Evolutionary conservation across 2,797 vertebrate species (phyloP), one percentile per base, ranked within the genome.

Genomic region (Distichodus sexfasciatus): DNA sequence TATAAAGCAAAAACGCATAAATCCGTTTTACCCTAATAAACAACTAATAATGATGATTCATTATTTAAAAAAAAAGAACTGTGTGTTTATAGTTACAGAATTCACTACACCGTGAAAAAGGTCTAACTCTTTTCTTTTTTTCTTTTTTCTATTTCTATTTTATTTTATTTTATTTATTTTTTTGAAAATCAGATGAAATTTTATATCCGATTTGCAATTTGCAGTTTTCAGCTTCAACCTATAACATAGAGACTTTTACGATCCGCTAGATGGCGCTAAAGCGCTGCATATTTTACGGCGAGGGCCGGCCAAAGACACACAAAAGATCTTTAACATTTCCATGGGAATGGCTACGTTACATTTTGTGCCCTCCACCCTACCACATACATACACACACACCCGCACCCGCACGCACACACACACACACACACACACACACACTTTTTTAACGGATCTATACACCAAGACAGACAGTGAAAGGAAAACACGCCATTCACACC

Each of bases 241-340:
- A 23, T n/a, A 31, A 14, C 14, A 14, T 44, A 21, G 10, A 15
- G 12, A n/a, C 28, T 10, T 53, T 10, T n/a, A 14, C n/a, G 6
- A 14, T 62, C 93, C 95, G 93, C 94, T 87, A 97, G 96, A 90
- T 95, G 95, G 94, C 96, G 93, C 93, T 94, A 91, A 87, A 94
- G 91, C 88, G 94, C 94, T 85, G 88, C 86, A 82, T 79, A 94
- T 93, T 79, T 83, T 76, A 77, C 17, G 1, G 54, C 48, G 60
- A 50, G 54, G n/a, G 23, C 43, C 35, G 65, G 9, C 1, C 29
- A 6, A 53, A 47, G 76, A 47, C 66, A 43, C 65, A 65, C 69
- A 62, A 64, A n/a, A 66, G 74, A 76, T 67, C 71, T 59, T 75
- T 63, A 46, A 59, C 61, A 75, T 71, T 76, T 76, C 66, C 62